Evolutionary conservation across 2,888 invertebrate genomes (phyloP), one percentile per base, ranked within the genome.

Genomic region (Drosophila differens): DNA sequence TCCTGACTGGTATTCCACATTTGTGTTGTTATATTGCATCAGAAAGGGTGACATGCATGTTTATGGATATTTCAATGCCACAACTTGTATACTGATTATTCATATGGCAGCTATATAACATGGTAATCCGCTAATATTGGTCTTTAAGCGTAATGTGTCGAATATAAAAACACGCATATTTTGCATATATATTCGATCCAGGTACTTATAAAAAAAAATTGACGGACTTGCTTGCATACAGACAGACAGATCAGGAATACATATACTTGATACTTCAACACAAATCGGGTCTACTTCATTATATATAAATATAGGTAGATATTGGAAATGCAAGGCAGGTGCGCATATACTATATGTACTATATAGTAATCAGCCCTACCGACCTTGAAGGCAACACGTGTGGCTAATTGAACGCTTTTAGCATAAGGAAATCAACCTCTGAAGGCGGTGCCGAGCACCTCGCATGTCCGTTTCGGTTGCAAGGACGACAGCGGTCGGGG

Each of bases 391-490:
- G 16, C 58, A 3, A 41, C 25, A 51, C 39, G 39, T 62, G 62
- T 44, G 57, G 53, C 77, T 75, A 75, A 75, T 75, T 75, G 61
- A 64, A 64, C 70, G 55, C 32, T 63, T 55, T 60, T 47, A 41
- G 37, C 54, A 32, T 51, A 47, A 25, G 9, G 47, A 47, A 47
- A 25, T 25, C 25, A 9, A 47, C 47, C 41, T 22, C 12, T 9
- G 33, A 37, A 39, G 54, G 74, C 73, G 73, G 72, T 65, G 58
- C 72, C 65, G 28, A 51, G 68, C 51, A 63, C 62, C 62, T 68
- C 33, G 49, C 19, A 32, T 39, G 61, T 14, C 57, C 19, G 55
- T 14, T 39, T 37, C 2, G 25, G 6, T 16, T 55, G 57, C 57
- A 41, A n/a, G 39, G 5, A 58, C 41, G 41, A 16, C 19, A 4